Conservation (phyloP, 2,888 invertebrate genomes). For the Colostygia pectinataria region DNA sequence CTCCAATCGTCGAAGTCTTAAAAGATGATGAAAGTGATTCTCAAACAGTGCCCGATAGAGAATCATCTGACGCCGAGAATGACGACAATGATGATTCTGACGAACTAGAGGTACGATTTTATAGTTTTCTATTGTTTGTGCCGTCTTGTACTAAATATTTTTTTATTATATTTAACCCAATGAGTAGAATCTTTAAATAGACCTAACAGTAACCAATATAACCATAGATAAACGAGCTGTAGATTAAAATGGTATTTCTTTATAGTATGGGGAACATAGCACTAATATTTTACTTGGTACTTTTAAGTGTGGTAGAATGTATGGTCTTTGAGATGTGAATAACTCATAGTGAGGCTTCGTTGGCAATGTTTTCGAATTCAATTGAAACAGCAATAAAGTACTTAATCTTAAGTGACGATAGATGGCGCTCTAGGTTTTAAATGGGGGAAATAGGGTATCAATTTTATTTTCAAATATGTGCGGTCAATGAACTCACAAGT, state of each 20-base stretch:
- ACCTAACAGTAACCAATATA: constrained; percentile 21
- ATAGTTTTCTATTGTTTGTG: no score
- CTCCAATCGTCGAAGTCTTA: constrained; percentile 43
- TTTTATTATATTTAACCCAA: background rate
- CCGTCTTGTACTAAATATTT: no score
- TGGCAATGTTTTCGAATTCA: no score
- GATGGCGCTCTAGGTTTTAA: constrained; percentile 14
- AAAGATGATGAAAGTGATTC: constrained; percentile 57
- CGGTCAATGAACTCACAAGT: no score
- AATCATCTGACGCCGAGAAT: constrained; percentile 83
- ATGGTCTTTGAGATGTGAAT: no score
- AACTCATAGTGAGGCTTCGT: no score
- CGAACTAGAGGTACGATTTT: constrained; percentile 81
- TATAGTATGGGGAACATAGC: background rate
- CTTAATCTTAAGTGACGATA: constrained; percentile 4
- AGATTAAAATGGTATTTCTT: background rate
- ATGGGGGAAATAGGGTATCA: no score
- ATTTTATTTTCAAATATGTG: no score
- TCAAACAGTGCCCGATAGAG: constrained; percentile 66
- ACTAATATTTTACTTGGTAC: background rate
- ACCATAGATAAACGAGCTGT: constrained; percentile 11
- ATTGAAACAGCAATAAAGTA: background rate
- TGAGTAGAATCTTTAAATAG: background rate
- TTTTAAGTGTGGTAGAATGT: no score
- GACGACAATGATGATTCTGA: constrained; percentile 87